phyloP scores from a whole-genome alignment of 2,113 vertebrate genomes.

The Megatriorchis doriae region DNA sequence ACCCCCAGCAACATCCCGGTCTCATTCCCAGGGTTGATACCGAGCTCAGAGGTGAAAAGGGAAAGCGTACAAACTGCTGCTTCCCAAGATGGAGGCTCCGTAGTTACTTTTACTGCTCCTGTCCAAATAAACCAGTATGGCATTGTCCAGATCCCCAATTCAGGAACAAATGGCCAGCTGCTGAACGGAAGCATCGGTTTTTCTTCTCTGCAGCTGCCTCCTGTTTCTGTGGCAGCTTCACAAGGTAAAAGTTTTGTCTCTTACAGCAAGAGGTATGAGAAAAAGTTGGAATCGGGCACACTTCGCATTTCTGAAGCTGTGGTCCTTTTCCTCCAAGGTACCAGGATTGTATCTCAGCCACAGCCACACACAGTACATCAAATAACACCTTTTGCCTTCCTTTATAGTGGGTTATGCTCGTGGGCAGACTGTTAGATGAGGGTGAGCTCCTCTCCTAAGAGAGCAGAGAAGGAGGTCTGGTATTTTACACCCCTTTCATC shows the following conservation, averaged over 20 bases:
- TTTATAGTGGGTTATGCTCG: background rate
- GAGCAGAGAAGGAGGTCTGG: background rate
- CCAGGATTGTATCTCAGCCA: background rate
- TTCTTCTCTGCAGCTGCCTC: slow-evolving; percentile 88
- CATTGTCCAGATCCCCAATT: slow-evolving; percentile 89
- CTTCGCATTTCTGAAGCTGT: background rate
- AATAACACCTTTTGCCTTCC: background rate
- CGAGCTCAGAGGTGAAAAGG: slow-evolving; percentile 86
- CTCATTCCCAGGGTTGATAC: slow-evolving; percentile 83
- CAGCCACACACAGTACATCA: background rate
- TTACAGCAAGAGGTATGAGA: background rate
- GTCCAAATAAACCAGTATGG: slow-evolving; percentile 94
- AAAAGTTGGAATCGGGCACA: background rate
- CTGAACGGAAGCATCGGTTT: slow-evolving; percentile 88
- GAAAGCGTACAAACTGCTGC: slow-evolving; percentile 83
- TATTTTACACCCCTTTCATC: background rate
- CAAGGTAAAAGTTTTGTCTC: slow-evolving; percentile 78
- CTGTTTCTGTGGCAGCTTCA: slow-evolving; percentile 84
- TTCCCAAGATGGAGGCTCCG: slow-evolving; percentile 85
- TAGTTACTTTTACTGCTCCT: slow-evolving; percentile 88
- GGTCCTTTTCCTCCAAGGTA: background rate
- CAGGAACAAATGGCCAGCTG: slow-evolving; percentile 82
- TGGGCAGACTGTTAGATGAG: background rate
- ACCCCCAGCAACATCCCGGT: slow-evolving; percentile 67
- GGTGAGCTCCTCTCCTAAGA: background rate